Conservation (phyloP, 2,797 vertebrate species). For the Sebastes jordani region DNA sequence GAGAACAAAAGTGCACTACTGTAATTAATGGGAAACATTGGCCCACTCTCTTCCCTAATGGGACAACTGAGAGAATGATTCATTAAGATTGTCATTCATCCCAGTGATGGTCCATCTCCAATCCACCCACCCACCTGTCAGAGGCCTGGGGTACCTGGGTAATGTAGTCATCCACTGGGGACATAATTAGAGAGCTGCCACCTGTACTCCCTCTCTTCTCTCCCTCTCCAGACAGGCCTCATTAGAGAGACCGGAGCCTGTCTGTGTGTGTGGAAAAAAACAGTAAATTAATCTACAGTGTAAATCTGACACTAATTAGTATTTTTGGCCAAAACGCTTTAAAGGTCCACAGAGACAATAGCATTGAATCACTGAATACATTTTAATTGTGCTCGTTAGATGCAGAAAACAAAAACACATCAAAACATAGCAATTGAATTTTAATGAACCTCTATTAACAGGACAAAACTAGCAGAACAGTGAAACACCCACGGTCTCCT, state of each 20-base stretch:
- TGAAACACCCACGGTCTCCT: constrained; percentile 19
- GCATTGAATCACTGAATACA: constrained; percentile 53
- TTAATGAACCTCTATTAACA: constrained; percentile 69
- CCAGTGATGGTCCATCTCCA: constrained; percentile 41
- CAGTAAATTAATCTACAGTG: constrained; percentile 72
- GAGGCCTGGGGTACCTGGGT: constrained; percentile 72
- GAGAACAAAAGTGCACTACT: not conserved
- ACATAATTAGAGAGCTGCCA: constrained; percentile 78
- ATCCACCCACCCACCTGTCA: constrained; percentile 62
- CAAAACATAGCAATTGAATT: constrained; percentile 64
- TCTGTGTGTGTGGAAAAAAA: constrained; percentile 2
- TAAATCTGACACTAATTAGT: constrained; percentile 79
- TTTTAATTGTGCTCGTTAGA: constrained; percentile 73
- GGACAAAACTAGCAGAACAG: constrained; percentile 49
- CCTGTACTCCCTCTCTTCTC: constrained; percentile 63
- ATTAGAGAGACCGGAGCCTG: constrained; percentile 64
- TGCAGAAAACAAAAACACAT: constrained; percentile 66
- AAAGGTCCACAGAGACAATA: constrained; percentile 59
- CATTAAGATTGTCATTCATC: constrained; percentile 60
- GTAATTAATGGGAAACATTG: constrained; percentile 31
- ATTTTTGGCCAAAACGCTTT: constrained; percentile 66
- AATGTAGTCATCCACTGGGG: constrained; percentile 79
- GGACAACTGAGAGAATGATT: constrained; percentile 45
- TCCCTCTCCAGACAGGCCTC: constrained; percentile 62
- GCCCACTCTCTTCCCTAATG: constrained; percentile 25